These are phyloP conservation scores for Pipistrellus pipistrellus DNA, from an alignment of 2,797 vertebrate genomes.

Conservation along the genomic window DNA sequence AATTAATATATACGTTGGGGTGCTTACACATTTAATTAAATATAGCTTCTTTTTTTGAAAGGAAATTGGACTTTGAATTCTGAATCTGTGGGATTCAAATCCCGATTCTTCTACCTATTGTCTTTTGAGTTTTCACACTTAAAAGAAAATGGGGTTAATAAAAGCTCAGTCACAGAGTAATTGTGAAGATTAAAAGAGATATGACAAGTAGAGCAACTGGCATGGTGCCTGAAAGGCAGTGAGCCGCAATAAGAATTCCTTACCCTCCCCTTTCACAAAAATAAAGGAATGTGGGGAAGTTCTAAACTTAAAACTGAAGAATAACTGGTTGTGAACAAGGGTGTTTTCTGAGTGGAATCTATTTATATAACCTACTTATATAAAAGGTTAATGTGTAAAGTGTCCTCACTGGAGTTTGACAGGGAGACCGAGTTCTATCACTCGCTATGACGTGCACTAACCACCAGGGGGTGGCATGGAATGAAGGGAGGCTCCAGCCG, in stretches of 20 bases:
- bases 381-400: no score
- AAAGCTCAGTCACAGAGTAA: background rate
- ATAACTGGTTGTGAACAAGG: background rate
- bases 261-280: background rate
- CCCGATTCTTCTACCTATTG: background rate
- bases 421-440: no score
- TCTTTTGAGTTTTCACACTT: background rate
- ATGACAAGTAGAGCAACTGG: background rate
- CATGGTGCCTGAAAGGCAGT: background rate
- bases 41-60: background rate
- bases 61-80: constrained; percentile 22
- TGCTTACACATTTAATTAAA: background rate
- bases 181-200: background rate
- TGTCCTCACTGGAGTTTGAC: no score
- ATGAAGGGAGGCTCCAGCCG: no score
- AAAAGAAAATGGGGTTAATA: background rate
- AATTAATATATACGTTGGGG: background rate
- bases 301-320: background rate
- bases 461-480: no score
- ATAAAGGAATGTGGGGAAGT: background rate
- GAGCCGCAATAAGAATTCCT: background rate
- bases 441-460: no score
- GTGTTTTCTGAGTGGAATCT: background rate
- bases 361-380: no score
- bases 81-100: background rate